Evolutionary conservation across 2,113 vertebrate species (phyloP).

Genomic region (Hemiscyllium ocellatum): DNA sequence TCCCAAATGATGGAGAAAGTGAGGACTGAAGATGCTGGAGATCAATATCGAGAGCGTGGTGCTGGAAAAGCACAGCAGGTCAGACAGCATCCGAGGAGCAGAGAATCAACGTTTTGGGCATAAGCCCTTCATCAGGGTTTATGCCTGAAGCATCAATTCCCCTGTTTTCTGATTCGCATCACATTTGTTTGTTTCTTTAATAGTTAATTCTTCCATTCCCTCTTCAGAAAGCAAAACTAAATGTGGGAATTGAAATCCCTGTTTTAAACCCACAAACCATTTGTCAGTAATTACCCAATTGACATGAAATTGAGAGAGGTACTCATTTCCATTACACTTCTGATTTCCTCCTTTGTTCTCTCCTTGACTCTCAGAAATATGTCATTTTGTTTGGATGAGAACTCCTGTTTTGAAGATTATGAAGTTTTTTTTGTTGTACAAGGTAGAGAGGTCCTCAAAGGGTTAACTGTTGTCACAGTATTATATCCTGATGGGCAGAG

Average conservation of each 20-base stretch:
- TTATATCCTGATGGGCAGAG: too few species aligned
- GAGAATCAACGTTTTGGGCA: too few species aligned
- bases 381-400: neutral
- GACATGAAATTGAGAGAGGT: neutral
- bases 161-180: neutral
- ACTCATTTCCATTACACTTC: neutral
- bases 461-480: too few species aligned
- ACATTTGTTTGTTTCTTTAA: neutral
- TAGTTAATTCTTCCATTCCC: neutral
- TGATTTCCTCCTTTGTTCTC: neutral
- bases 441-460: too few species aligned
- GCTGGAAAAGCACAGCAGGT: too few species aligned
- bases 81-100: too few species aligned
- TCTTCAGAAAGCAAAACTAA: neutral
- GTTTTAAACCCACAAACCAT: neutral
- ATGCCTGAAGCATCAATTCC: too few species aligned
- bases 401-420: neutral
- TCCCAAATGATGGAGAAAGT: neutral
- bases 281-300: neutral
- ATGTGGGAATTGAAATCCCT: neutral
- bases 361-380: neutral
- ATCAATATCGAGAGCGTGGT: too few species aligned
- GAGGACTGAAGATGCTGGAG: too few species aligned
- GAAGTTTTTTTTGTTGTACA: too few species aligned
- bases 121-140: too few species aligned